phyloP scores from a whole-genome alignment of 2,888 invertebrate genomes.

The Coelopa pilipes region DNA sequence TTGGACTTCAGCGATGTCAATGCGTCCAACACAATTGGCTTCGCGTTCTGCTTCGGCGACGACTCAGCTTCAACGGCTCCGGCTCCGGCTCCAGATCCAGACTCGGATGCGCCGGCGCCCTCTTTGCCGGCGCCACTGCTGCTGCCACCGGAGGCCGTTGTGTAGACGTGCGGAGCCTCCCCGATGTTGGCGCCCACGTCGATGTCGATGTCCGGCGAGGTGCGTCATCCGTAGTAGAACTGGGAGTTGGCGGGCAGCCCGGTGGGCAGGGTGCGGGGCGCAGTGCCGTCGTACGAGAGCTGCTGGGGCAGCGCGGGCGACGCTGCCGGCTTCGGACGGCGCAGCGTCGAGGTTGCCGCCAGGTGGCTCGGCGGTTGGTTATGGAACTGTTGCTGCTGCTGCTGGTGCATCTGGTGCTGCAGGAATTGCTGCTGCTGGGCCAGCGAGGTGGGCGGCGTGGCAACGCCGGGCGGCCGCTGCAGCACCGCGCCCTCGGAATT shows the following conservation, averaged over 20 bases:
- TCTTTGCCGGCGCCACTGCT: not conserved
- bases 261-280: constrained; percentile 64
- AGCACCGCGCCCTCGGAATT: constrained; percentile 57
- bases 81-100: too few species aligned
- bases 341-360: constrained; percentile 49
- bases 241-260: constrained; percentile 64
- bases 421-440: constrained; percentile 44
- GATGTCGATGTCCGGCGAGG: constrained; percentile 42
- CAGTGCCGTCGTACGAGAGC: constrained; percentile 64
- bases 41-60: constrained; percentile 29
- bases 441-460: constrained; percentile 55
- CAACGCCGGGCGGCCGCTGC: constrained; percentile 56
- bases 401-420: not conserved
- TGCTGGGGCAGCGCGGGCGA: constrained; percentile 54
- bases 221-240: constrained; percentile 66
- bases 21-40: constrained; percentile 42
- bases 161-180: constrained; percentile 49
- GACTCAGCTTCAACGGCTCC: not conserved
- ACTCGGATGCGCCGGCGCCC: too few species aligned
- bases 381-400: constrained; percentile 37
- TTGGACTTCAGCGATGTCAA: constrained; percentile 45
- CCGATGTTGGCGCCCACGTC: not conserved
- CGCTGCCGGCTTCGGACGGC: constrained; percentile 47
- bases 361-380: constrained; percentile 44
- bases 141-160: constrained; percentile 36